phyloP scores from a whole-genome alignment of 2,113 vertebrate species.

The Catagonus wagneri region DNA sequence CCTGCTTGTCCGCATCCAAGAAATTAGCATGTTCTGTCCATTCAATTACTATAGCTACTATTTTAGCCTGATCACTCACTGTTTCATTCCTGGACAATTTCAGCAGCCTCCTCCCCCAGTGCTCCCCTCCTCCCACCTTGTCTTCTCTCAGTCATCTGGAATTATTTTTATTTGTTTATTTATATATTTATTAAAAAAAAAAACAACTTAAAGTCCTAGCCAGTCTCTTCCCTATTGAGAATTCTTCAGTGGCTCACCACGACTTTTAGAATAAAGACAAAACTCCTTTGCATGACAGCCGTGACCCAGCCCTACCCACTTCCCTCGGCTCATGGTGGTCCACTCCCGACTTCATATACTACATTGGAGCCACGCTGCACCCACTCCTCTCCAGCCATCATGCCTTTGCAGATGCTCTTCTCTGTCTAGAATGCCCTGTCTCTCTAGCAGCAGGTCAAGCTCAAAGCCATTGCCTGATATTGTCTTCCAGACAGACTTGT shows the following conservation, averaged over 20 bases:
- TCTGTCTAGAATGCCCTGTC: background rate
- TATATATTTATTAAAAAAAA: background rate
- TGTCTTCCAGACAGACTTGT: background rate
- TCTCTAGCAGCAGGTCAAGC: background rate
- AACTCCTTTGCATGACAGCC: background rate
- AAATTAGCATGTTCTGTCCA: background rate
- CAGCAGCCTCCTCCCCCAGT: accelerated
- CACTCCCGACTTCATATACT: accelerated
- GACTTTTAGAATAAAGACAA: background rate
- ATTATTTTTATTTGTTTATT: background rate
- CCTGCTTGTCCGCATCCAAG: background rate
- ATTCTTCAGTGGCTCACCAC: background rate
- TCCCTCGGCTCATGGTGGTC: too few relatives aligned
- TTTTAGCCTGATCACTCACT: background rate
- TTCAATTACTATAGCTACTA: background rate
- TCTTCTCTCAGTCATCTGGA: background rate
- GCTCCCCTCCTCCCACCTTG: background rate
- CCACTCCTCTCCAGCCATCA: accelerated
- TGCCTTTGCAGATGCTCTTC: background rate
- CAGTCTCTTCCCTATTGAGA: background rate
- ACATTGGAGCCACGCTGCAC: accelerated
- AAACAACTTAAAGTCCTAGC: background rate
- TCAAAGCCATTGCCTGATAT: background rate
- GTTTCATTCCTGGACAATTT: background rate
- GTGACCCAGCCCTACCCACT: too few relatives aligned